Conservation (phyloP, 2,888 invertebrate genomes). For the Watsonalla binaria region DNA sequence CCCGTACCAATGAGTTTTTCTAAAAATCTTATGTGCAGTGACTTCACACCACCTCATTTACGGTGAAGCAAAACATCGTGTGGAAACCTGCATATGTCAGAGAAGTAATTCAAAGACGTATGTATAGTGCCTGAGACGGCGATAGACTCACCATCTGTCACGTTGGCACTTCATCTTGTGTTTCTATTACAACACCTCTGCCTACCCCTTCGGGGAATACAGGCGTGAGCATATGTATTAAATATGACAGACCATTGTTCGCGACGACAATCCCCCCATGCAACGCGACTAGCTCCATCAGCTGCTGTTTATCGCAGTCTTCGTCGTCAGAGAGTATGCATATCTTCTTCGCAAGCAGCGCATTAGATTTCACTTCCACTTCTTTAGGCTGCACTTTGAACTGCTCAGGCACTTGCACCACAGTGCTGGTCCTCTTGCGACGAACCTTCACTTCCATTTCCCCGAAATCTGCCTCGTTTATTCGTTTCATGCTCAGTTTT, state of each 20-base stretch:
- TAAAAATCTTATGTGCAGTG: too few species aligned
- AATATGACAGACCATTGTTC: constrained; percentile 41
- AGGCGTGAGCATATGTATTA: too few species aligned
- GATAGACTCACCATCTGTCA: too few species aligned
- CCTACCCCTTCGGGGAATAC: too few species aligned
- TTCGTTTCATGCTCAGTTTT: constrained; percentile 49
- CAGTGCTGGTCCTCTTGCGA: constrained; percentile 38
- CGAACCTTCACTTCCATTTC: constrained; percentile 25
- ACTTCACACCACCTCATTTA: too few species aligned
- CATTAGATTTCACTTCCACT: constrained; percentile 43
- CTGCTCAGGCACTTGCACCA: constrained; percentile 45
- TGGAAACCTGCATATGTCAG: too few species aligned
- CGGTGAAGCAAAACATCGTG: too few species aligned
- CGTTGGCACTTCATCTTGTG: too few species aligned
- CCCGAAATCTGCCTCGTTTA: constrained; percentile 39
- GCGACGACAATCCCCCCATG: constrained; percentile 59
- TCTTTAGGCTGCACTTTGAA: constrained; percentile 32
- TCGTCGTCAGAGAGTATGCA: constrained; percentile 58
- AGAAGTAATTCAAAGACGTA: too few species aligned
- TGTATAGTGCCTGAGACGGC: too few species aligned
- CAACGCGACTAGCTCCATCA: constrained; percentile 46
- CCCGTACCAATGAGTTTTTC: too few species aligned
- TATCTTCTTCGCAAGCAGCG: constrained; percentile 48
- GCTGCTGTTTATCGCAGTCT: constrained; percentile 42
- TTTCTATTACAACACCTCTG: too few species aligned